Base-by-base conservation (phyloP, 23 tunicate species). In the Halocynthia roretzi region DNA sequence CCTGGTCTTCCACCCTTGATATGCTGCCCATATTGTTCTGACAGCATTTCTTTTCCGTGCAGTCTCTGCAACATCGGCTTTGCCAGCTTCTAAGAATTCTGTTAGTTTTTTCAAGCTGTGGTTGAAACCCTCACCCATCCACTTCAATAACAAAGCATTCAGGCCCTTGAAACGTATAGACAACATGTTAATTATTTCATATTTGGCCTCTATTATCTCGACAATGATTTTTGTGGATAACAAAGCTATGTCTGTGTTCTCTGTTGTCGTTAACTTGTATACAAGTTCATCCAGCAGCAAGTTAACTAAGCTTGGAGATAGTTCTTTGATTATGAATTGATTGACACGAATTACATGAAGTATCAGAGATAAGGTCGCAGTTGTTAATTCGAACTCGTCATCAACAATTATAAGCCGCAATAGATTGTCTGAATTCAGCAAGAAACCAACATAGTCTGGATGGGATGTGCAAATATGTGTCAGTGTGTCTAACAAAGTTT, bases 1-100 rank as follows among this genome's bases (percentile, higher is more conserved):
- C 14, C 95, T 71, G 0, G 87, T 83, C 68, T 83, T 88, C 95
- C 95, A 88, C 48, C 95, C 95, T 82, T 88, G 72, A 44, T 31
- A 89, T 21, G 80, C 61, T 60, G 88, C 96, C 96, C 96, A 89
- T 19, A 89, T 89, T 7, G 70, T 69, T 31, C 18, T 63, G 51
- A 62, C 96, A 8, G 96, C 96, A 51, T 83, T 78, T 51, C 64
- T 89, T 70, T 83, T 52, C 56, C 81, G 80, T 7, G 76, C 68
- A 11, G 76, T 53, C 6, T 68, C 22, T 48, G 87, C 88, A 61
- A 73, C 80, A 80, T 84, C 44, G 6, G 71, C 83, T 22, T 80
- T 56, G 7, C 88, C 88, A 58, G 88, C 81, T 0, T 83, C 85
- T 54, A 89, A 68, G 21, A 80, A 40, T 19, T 64, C 67, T 12